Base-by-base conservation (phyloP, 2,888 invertebrate species). In the Perdita meconis region DNA sequence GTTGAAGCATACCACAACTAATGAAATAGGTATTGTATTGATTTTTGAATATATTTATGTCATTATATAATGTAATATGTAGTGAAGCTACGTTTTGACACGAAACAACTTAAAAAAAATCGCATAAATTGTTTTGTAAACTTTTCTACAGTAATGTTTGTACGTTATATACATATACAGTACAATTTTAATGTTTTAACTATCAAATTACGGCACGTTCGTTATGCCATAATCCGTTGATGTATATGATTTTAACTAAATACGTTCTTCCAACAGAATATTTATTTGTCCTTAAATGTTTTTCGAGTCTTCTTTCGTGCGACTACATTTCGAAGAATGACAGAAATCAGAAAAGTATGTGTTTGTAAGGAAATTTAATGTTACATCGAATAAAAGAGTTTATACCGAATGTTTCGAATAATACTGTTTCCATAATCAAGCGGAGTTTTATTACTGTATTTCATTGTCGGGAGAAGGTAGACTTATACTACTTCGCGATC, bases 41-140 rank as follows among this genome's bases (percentile, higher is more conserved):
- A 22, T 64, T 36, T 55, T 13, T 42, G 65, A 40, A 53, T 60
- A 51, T 78, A 77, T 79, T 68, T 79, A 71, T 72, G 64, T 59
- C 8, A 30, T 60, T 26, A 16, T 50, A 64, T 59, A n/a, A 19
- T 56, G 16, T 65, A 61, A 61, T 22, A 44, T 64, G 65, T 66
- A 24, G n/a, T 53, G 40, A 51, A 38, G 56, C 47, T 56, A 50
- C 24, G 56, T 38, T 57, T 66, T 66, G 26, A 50, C 13, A 24
- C 10, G 8, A 6, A 36, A 38, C 19, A 22, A 36, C 12, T 30
- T 34, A 50, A 26, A 60, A 22, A 57, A 24, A 26, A 22, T 8
- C 2, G 13, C 59, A 50, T 59, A 40, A 70, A 55, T 19, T n/a
- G 0, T 3, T 34, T n/a, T 63, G 16, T 47, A 47, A 12, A 47